Evolutionary conservation across 2,888 invertebrate genomes (phyloP).

Genomic region (Diarsia dahlii): DNA sequence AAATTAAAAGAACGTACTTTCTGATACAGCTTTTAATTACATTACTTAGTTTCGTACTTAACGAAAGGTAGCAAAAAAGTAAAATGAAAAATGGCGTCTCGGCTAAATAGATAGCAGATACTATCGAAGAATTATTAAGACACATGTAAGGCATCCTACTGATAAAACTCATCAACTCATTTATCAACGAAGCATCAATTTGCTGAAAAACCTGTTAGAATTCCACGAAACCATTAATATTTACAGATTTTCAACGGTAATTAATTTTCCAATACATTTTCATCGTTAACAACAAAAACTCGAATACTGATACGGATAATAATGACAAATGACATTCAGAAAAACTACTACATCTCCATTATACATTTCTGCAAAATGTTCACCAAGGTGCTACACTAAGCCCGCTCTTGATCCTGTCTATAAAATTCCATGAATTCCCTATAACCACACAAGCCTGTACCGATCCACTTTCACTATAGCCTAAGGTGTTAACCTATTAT

Average conservation of each 20-base stretch:
- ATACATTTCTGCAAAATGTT: constrained; percentile 19
- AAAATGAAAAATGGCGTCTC: constrained; percentile 4
- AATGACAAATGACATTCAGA: background rate
- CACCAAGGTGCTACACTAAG: constrained; percentile 16
- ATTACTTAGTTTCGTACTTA: constrained; percentile 11
- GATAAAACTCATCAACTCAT: constrained; percentile 21
- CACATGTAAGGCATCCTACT: background rate
- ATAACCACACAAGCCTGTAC: constrained; percentile 49
- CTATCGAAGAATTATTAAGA: constrained; percentile 13
- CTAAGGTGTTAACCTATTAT: constrained; percentile 82
- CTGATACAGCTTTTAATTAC: constrained; percentile 34
- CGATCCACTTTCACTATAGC: constrained; percentile 81
- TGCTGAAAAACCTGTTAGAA: constrained; percentile 12
- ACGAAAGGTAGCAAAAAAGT: constrained; percentile 30
- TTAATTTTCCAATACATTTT: constrained; percentile 20
- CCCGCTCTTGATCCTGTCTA: constrained; percentile 22
- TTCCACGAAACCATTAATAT: constrained; percentile 2
- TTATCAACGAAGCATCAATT: constrained; percentile 20
- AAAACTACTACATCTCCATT: background rate
- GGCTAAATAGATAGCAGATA: constrained; percentile 12
- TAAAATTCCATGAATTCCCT: constrained; percentile 54
- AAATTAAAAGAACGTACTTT: constrained; percentile 31
- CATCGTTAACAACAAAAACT: constrained; percentile 3
- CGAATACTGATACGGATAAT: background rate
- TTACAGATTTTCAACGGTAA: constrained; percentile 9